Evolutionary conservation across 2,113 vertebrate genomes (phyloP).

Genomic region (Poeciliopsis retropinna): DNA sequence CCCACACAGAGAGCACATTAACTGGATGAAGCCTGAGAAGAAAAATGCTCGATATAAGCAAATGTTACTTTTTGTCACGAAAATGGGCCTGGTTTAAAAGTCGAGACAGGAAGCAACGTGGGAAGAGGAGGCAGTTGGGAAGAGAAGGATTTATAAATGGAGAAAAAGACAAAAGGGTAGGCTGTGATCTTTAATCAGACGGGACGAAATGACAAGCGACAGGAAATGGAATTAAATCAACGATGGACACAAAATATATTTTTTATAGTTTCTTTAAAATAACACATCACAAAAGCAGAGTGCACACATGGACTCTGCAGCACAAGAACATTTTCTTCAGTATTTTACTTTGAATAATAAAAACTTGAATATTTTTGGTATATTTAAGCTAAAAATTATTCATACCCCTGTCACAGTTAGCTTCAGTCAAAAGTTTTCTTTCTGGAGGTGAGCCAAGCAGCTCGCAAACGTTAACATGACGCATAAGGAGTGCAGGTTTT

Average conservation of each 20-base stretch:
- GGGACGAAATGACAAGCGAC: neutral
- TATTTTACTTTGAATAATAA: neutral
- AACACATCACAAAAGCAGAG: too few species aligned
- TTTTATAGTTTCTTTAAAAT: too few species aligned
- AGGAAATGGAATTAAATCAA: neutral
- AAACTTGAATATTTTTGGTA: neutral
- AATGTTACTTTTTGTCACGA: neutral
- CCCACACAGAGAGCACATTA: constrained; percentile 35
- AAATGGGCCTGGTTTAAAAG: constrained; percentile 3
- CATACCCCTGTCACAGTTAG: neutral
- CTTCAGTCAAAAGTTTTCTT: too few species aligned
- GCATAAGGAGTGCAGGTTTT: too few species aligned
- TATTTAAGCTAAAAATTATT: neutral
- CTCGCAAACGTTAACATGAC: neutral
- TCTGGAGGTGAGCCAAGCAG: neutral
- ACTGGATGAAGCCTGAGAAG: constrained; percentile 3
- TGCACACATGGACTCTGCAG: neutral
- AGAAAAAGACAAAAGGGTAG: neutral
- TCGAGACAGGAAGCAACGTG: neutral
- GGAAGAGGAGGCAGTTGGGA: neutral
- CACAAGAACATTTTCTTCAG: neutral
- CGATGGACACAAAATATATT: neutral
- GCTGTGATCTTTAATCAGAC: neutral
- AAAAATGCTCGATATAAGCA: neutral
- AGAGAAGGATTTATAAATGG: neutral